These are phyloP conservation scores for Aythya fuligula DNA, from an alignment of 2,797 vertebrate genomes.

Conservation along the genomic window DNA sequence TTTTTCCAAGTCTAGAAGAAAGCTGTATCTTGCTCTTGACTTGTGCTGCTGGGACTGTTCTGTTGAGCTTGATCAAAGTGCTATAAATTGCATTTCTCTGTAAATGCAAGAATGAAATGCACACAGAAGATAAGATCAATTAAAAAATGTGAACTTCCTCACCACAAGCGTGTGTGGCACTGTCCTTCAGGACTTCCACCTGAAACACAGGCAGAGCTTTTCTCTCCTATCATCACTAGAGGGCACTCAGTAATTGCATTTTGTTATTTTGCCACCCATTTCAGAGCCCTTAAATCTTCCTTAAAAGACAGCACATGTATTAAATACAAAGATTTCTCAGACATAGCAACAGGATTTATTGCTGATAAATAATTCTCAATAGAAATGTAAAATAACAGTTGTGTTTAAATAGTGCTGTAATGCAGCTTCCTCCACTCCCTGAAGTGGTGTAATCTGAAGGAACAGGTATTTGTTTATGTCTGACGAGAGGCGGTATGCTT, in stretches of 20 bases:
- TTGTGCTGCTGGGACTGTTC: neutral
- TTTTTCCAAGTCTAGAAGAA: neutral
- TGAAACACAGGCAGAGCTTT: neutral
- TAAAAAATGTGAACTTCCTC: neutral
- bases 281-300: rapidly evolving
- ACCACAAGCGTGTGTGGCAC: rapidly evolving
- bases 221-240: conserved; percentile 57
- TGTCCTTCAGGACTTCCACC: rapidly evolving
- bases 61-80: neutral
- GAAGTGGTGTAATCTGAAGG: neutral
- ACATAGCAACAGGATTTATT: neutral
- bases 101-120: neutral
- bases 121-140: rapidly evolving
- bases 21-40: neutral
- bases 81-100: rapidly evolving
- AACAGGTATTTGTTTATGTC: neutral
- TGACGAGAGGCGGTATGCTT: neutral
- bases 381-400: neutral
- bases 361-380: neutral
- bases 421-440: neutral
- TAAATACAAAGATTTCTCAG: neutral
- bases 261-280: neutral
- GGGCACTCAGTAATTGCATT: conserved; percentile 62
- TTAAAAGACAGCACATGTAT: rapidly evolving
- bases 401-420: neutral